A percentile compares a stretch with the other conserved stretches of the same genome.
Evolutionary conservation across 2,797 vertebrate species (phyloP).

Genomic region (Siniperca obscura): DNA sequence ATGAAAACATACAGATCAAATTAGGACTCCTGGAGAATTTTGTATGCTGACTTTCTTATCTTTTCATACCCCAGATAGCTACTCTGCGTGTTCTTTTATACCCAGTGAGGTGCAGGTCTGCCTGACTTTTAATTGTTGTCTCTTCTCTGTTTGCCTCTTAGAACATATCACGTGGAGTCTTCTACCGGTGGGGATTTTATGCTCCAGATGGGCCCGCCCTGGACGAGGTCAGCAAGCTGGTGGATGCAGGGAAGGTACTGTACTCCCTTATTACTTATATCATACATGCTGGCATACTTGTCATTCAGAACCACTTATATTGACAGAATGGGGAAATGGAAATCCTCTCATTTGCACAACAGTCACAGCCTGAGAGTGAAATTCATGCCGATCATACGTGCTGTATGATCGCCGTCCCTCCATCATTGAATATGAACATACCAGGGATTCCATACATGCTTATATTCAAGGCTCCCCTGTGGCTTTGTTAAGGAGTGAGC

Average conservation of each 20-base stretch:
- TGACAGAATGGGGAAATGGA: conserved; percentile 21
- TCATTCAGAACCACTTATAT: conserved; percentile 25
- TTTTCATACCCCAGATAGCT: background rate
- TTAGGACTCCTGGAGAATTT: background rate
- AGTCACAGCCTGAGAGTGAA: conserved; percentile 17
- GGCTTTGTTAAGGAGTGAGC: conserved; percentile 58
- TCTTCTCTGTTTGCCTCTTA: conserved; percentile 61
- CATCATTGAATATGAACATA: conserved; percentile 51
- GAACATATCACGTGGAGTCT: conserved; percentile 90
- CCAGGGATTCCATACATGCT: conserved; percentile 62
- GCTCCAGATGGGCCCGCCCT: conserved; percentile 87
- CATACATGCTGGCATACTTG: background rate
- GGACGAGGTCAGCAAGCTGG: conserved; percentile 88
- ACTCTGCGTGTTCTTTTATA: background rate
- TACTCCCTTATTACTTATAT: conserved; percentile 34
- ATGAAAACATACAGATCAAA: background rate
- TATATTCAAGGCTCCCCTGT: conserved; percentile 43
- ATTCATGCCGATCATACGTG: conserved; percentile 25
- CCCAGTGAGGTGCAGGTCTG: background rate
- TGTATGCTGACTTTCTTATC: background rate
- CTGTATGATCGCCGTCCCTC: background rate
- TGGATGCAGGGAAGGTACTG: conserved; percentile 89
- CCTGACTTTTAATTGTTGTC: conserved; percentile 8
- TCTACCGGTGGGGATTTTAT: conserved; percentile 96
- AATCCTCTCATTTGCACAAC: conserved; percentile 51